A percentile compares a stretch with the other conserved stretches of the same genome.
phyloP scores from a whole-genome alignment of 2,888 invertebrate species.

The Mythimna impura region DNA sequence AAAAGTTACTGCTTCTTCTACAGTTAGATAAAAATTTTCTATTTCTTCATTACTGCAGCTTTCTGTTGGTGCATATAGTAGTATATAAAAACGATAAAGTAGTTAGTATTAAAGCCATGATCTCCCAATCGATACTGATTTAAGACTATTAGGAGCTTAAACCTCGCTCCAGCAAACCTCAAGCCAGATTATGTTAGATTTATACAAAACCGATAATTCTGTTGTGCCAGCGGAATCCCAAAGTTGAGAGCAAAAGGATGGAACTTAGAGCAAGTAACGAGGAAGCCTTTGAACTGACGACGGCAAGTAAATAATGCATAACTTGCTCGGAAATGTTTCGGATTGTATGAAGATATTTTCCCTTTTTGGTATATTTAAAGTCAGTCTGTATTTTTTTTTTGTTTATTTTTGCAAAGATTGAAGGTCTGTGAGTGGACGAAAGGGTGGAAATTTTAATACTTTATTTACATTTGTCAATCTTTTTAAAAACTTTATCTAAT shows the following conservation, averaged over 20 bases:
- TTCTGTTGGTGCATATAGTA: no score
- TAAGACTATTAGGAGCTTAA: conserved; percentile 3
- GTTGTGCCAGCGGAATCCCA: conserved; percentile 29
- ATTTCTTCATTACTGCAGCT: no score
- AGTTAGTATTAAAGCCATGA: background rate
- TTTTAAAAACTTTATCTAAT: background rate
- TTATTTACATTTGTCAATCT: background rate
- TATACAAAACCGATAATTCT: conserved; percentile 40
- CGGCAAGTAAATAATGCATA: conserved; percentile 44
- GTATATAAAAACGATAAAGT: no score
- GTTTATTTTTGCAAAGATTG: background rate
- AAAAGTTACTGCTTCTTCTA: no score
- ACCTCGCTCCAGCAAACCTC: conserved; percentile 8
- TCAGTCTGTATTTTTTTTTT: conserved; percentile 2
- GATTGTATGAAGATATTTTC: conserved; percentile 32
- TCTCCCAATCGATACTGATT: conserved; percentile 12
- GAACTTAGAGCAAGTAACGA: conserved; percentile 40
- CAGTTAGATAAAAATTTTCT: no score
- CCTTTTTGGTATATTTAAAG: conserved; percentile 17
- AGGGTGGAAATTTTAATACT: background rate
- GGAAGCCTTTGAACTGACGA: conserved; percentile 43
- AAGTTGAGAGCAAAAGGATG: conserved; percentile 38
- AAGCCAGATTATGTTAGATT: conserved; percentile 33
- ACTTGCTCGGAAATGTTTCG: conserved; percentile 45
- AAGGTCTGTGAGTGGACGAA: background rate